Base-by-base conservation (phyloP, 2,113 vertebrate genomes). In the Eulemur rufifrons region DNA sequence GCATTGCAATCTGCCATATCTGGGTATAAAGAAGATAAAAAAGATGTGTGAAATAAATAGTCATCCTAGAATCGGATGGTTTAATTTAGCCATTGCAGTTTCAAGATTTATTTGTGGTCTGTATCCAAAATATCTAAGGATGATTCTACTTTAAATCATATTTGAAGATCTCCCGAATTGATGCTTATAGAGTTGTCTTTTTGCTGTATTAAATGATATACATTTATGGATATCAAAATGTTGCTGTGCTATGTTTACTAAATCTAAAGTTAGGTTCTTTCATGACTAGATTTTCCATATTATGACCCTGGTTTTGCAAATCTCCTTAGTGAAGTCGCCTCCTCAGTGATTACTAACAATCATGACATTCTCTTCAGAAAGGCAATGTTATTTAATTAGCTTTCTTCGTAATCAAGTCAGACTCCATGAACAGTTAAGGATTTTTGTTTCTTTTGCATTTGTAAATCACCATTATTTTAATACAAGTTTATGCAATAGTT, bases 391-490 rank as follows among this genome's bases (percentile, higher is more conserved):
- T 69, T 83, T 74, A 84, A 88, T 85, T 87, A 45, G 7, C 7
- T 27, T 84, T 94, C 73, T 63, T 89, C 42, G 34, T 61, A 71
- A 89, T 50, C 63, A 83, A 86, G 50, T 80, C 73, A 29, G 52
- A 63, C 32, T 56, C 66, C 21, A 20, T 20, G 37, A 90, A 37
- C 29, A 91, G 14, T n/a, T 52, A 74, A 74, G 32, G 69, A 63
- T 81, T 37, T 25, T 39, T 42, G 71, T 95, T 50, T 50, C 12
- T 82, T 87, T 71, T 27, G 23, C 37, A 59, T 91, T 83, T 95
- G 13, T 52, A 94, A 84, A 82, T 81, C 81, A 84, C 56, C 20
- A 34, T 84, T n/a, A 73, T 61, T 96, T 74, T 76, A 52, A 81
- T 50, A 29, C 13, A 61, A 29, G 25, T 82, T 94, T 92, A 89